Percentiles rank a stretch among this genome's conserved stretches.
Evolutionary conservation across 2,113 vertebrate species (phyloP).

Genomic region (Apaloderma vittatum): DNA sequence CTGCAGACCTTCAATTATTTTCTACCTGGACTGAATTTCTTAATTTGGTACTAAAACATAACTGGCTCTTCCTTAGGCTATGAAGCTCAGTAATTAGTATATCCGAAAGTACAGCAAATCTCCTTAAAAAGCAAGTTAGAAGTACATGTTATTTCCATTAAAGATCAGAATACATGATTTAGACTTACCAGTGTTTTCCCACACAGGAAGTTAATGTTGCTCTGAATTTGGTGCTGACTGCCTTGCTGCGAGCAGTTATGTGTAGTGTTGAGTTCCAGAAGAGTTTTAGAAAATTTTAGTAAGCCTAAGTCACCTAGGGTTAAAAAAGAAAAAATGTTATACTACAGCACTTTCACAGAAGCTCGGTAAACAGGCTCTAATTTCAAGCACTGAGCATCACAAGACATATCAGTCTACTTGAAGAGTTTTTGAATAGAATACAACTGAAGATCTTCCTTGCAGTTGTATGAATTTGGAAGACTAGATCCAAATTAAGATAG

Average conservation of each 20-base stretch:
- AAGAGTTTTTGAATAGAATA: not conserved
- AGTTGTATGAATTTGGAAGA: not conserved
- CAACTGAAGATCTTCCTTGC: not conserved
- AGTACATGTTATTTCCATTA: not conserved
- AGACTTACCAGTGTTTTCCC: slow-evolving; percentile 93
- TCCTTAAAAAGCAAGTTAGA: not conserved
- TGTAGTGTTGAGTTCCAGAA: slow-evolving; percentile 85
- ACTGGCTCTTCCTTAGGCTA: not conserved
- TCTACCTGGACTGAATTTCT: not conserved
- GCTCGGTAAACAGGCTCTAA: not conserved
- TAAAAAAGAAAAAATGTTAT: not conserved
- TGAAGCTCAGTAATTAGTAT: not conserved
- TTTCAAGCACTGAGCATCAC: not conserved
- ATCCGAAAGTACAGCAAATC: not conserved
- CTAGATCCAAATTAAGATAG: not conserved
- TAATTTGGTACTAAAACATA: not conserved
- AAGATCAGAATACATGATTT: not conserved
- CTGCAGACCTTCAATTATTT: not conserved
- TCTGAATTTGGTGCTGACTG: slow-evolving; percentile 78
- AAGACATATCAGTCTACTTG: not conserved
- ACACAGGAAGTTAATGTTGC: slow-evolving; percentile 92
- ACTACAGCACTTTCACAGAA: not conserved
- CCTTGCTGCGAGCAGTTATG: slow-evolving; percentile 60
- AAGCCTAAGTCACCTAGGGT: slow-evolving; percentile 81
- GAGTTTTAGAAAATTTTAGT: slow-evolving; percentile 69